Percentiles rank a stretch among this genome's conserved stretches.
Conservation (phyloP, 2,113 vertebrate genomes). For the Zapus hudsonius region DNA sequence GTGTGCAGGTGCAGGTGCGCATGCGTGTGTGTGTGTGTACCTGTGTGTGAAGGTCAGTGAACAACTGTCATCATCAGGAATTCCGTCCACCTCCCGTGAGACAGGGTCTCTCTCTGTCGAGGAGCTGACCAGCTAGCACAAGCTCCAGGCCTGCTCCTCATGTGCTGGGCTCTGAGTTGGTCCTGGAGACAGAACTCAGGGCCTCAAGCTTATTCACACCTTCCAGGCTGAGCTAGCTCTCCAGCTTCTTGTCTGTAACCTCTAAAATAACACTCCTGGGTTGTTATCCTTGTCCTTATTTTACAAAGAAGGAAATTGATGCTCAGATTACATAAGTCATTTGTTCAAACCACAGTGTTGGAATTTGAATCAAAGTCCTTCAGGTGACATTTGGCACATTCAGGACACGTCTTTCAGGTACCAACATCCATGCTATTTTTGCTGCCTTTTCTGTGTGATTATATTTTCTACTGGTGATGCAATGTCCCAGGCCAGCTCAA, state of each 20-base stretch:
- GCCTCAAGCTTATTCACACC: too few species aligned
- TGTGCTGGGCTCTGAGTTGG: too few species aligned
- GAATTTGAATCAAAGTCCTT: conserved; percentile 3
- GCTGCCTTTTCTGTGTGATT: background rate
- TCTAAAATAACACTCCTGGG: background rate
- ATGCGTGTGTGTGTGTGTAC: too few species aligned
- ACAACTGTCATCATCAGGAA: too few species aligned
- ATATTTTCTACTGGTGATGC: background rate
- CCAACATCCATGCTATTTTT: background rate
- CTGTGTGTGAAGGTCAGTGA: too few species aligned
- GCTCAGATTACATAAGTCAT: background rate
- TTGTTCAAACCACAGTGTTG: background rate
- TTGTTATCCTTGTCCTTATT: background rate
- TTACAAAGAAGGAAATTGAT: background rate
- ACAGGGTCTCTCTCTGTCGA: too few species aligned
- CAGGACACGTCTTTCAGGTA: background rate
- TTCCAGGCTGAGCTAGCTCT: too few species aligned
- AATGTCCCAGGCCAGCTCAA: background rate
- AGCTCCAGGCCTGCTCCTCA: too few species aligned
- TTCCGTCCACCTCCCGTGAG: too few species aligned
- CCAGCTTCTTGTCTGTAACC: background rate
- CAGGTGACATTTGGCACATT: background rate
- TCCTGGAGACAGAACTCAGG: too few species aligned
- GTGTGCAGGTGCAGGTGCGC: too few species aligned
- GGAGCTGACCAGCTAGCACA: too few species aligned